Percentiles rank a stretch among this genome's conserved stretches.
phyloP scores from a whole-genome alignment of 2,888 invertebrate species.

The Protodeltote pygarga region DNA sequence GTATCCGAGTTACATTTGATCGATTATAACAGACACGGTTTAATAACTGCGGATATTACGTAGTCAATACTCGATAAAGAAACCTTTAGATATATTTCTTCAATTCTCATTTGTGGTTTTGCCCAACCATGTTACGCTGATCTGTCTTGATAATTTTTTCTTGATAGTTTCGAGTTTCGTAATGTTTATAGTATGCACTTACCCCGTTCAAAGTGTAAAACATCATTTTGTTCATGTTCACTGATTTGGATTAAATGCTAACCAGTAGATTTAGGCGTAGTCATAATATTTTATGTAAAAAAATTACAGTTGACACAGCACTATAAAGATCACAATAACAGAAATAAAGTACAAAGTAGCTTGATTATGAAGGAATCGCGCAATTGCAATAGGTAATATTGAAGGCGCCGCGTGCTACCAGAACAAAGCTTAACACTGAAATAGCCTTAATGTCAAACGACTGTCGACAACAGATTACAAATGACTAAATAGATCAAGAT shows the following conservation, averaged over 20 bases:
- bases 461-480: conserved; percentile 33
- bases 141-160: conserved; percentile 16
- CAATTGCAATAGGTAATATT: conserved; percentile 17
- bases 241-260: conserved; percentile 26
- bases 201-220: conserved; percentile 37
- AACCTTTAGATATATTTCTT: conserved; percentile 21
- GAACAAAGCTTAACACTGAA: conserved; percentile 24
- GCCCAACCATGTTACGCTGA: conserved; percentile 21
- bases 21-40: conserved; percentile 61
- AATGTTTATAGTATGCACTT: conserved; percentile 42
- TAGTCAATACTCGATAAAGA: conserved; percentile 23
- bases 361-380: conserved; percentile 13
- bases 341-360: conserved; percentile 3
- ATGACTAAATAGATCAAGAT: conserved; percentile 50
- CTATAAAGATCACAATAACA: conserved; percentile 12
- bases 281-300: conserved; percentile 10
- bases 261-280: conserved; percentile 14
- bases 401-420: conserved; percentile 31
- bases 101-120: conserved; percentile 30
- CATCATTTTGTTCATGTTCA: conserved; percentile 26
- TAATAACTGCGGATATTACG: conserved; percentile 47
- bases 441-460: conserved; percentile 28
- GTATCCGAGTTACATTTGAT: conserved; percentile 63
- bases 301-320: conserved; percentile 13
- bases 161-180: conserved; percentile 21